A percentile compares a stretch with the other conserved stretches of the same genome.
These are phyloP conservation scores for Ernsta delagoae DNA, from an alignment of 2,888 invertebrate species.

Conservation along the genomic window DNA sequence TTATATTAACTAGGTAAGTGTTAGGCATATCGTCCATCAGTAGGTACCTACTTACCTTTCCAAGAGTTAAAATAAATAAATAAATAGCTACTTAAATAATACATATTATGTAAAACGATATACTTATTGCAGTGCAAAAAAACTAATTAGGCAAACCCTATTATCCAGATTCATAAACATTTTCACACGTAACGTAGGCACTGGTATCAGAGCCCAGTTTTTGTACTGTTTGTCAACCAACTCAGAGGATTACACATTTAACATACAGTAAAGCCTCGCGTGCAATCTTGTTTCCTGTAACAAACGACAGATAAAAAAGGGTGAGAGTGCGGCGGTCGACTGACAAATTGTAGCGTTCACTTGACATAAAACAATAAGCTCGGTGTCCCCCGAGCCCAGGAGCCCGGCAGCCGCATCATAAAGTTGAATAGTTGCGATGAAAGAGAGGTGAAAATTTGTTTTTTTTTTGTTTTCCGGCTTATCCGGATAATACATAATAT, in stretches of 20 bases:
- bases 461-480: too few relatives aligned
- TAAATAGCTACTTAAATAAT: too few relatives aligned
- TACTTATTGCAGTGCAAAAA: too few relatives aligned
- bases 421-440: constrained; percentile 5
- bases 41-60: too few relatives aligned
- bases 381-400: background rate
- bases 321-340: constrained; percentile 29
- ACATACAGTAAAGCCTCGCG: background rate
- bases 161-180: too few relatives aligned
- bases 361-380: constrained; percentile 38
- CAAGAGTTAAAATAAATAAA: too few relatives aligned
- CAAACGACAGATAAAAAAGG: constrained; percentile 28
- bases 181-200: too few relatives aligned
- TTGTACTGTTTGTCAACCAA: background rate
- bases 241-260: background rate
- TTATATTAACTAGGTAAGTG: too few relatives aligned
- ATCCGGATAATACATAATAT: too few relatives aligned
- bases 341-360: constrained; percentile 29
- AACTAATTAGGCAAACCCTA: too few relatives aligned
- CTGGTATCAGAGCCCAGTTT: background rate
- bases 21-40: too few relatives aligned
- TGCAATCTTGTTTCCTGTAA: constrained; percentile 9
- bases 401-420: constrained; percentile 16
- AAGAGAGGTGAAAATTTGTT: background rate
- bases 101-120: too few relatives aligned